Base-by-base conservation (phyloP, 2,888 invertebrate genomes). In the Brachypalpus laphriformis region DNA sequence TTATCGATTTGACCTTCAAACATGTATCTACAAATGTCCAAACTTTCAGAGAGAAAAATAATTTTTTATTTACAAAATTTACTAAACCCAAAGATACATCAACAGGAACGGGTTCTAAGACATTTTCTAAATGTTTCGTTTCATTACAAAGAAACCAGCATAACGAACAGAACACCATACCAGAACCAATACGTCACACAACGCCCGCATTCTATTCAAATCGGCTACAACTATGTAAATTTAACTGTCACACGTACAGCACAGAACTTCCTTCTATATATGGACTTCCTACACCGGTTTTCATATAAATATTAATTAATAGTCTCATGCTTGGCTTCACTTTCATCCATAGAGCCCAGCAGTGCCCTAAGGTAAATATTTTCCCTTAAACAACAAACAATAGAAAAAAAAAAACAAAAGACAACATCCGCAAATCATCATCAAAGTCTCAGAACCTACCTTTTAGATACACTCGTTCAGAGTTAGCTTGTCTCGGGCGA, bases 141-240 rank as follows among this genome's bases (percentile, higher is more conserved):
- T n/a, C 22, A 49, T 25, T 56, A 18, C 56, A 57, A 37, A 28
- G 22, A 6, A 40, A 22, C n/a, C 14, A 59, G 2, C 3, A 57
- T 4, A 18, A 9, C 14, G 18, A n/a, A 7, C 16, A 25, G n/a
- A 49, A 51, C 42, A 14, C 54, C 63, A 63, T 45, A 31, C 6
- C 3, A n/a, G 56, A 45, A 45, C 20, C 54, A 42, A 70, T 71
- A 65, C 63, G 63, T 71, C 77, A 71, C 45, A 40, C 31, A 9
- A 54, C 61, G 47, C 56, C 63, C 77, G 77, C 71, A 78, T 78
- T 78, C 71, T 34, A 47, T 70, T 47, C 37, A 57, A 76, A 76
- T 54, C 16, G 14, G 16, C 40, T 47, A 31, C 68, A 42, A 20
- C 49, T 70, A 77, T 77, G 77, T 42, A 22, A 70, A 77, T 77